phyloP scores from a whole-genome alignment of 1,140 invertebrate genomes.

The Drosophila mayri region DNA sequence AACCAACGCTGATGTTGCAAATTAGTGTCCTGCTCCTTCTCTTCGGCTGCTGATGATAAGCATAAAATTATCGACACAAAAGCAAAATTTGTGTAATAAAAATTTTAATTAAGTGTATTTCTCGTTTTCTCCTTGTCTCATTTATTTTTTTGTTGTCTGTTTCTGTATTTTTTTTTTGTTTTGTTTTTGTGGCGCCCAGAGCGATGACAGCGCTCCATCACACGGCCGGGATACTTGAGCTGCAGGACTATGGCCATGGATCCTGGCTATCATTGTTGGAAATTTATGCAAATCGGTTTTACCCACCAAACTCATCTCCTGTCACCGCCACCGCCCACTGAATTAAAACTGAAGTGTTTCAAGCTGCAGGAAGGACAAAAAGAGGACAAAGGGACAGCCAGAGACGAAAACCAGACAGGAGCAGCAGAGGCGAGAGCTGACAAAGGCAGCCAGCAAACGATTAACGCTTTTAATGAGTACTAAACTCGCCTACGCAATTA shows the following conservation, averaged over 20 bases:
- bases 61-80: constrained; percentile 82
- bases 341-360: constrained; percentile 74
- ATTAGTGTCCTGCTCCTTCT: constrained; percentile 39
- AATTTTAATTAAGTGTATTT: constrained; percentile 43
- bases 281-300: constrained; percentile 80
- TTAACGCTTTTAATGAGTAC: constrained; percentile 81
- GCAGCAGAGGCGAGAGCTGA: constrained; percentile 13
- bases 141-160: neutral
- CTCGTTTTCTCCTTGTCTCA: constrained; percentile 1
- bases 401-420: constrained; percentile 27
- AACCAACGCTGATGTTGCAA: constrained; percentile 65
- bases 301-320: constrained; percentile 4
- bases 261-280: constrained; percentile 63
- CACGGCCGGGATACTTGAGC: constrained; percentile 12
- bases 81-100: constrained; percentile 75
- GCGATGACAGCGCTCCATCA: constrained; percentile 63
- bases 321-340: constrained; percentile 24
- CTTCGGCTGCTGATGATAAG: constrained; percentile 66
- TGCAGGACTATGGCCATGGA: constrained; percentile 6
- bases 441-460: constrained; percentile 50
- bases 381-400: neutral
- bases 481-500: constrained; percentile 78
- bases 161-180: neutral
- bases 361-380: constrained; percentile 59
- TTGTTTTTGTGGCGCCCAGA: constrained; percentile 23